Percentiles rank a stretch among this genome's conserved stretches.
Conservation (phyloP, 2,888 invertebrate species). For the Pollenia amentaria region DNA sequence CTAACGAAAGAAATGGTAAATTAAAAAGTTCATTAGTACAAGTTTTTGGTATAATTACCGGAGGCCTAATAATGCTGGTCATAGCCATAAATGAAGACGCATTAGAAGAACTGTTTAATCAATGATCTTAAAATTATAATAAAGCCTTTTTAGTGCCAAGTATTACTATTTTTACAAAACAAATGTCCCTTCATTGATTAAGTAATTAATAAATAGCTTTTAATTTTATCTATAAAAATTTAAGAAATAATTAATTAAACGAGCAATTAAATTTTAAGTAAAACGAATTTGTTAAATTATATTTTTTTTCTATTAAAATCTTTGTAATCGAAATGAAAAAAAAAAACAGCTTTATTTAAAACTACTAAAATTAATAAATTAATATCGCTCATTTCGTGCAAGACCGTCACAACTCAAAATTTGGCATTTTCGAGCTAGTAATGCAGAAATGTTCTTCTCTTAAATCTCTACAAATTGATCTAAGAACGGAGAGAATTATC, state of each 20-base stretch:
- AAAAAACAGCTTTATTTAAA: neutral
- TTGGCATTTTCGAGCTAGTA: no score
- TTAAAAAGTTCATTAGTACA: constrained; percentile 87
- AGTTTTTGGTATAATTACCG: constrained; percentile 88
- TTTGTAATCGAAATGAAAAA: neutral
- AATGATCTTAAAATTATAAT: constrained; percentile 43
- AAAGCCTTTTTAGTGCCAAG: constrained; percentile 61
- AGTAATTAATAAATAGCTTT: constrained; percentile 49
- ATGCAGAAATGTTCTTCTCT: no score
- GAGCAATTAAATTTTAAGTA: constrained; percentile 54
- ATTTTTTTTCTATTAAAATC: neutral
- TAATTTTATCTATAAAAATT: constrained; percentile 24
- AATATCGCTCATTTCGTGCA: no score
- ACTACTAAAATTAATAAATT: neutral
- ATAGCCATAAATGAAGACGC: constrained; percentile 90
- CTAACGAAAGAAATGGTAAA: constrained; percentile 85
- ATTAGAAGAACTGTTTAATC: constrained; percentile 80
- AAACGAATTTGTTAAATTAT: constrained; percentile 65
- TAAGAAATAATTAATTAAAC: constrained; percentile 18
- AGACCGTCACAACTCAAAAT: no score
- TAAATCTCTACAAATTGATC: no score
- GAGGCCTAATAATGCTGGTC: constrained; percentile 89
- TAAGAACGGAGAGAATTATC: no score
- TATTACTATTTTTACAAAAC: constrained; percentile 59
- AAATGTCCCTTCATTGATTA: constrained; percentile 52